Percentiles rank a stretch among this genome's conserved stretches.
phyloP scores from a whole-genome alignment of 2,797 vertebrate genomes.

The Adrianichthys oophorus region DNA sequence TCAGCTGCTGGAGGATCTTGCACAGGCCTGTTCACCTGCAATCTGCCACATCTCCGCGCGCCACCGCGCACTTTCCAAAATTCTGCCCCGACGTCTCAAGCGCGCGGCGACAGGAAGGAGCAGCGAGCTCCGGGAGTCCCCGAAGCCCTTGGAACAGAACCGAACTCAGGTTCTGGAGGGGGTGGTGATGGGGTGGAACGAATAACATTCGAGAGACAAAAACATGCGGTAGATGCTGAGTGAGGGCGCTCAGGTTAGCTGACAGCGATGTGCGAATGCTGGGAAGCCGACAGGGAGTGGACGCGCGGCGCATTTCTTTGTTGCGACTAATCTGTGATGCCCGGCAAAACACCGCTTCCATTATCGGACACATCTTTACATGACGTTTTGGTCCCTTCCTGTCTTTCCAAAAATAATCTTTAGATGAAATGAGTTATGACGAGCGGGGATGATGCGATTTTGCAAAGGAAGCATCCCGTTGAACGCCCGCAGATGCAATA shows the following conservation, averaged over 20 bases:
- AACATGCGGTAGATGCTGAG: too few relatives aligned
- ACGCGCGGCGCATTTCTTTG: constrained; percentile 71
- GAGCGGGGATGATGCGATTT: too few relatives aligned
- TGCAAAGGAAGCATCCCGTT: too few relatives aligned
- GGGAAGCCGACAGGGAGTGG: constrained; percentile 47
- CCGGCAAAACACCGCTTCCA: constrained; percentile 14
- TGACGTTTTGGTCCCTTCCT: neutral
- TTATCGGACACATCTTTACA: constrained; percentile 51
- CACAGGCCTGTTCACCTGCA: constrained; percentile 45
- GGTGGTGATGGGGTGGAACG: too few relatives aligned
- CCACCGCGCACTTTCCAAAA: too few relatives aligned
- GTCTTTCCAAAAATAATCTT: neutral
- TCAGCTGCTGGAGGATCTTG: constrained; percentile 16
- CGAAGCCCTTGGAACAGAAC: constrained; percentile 14
- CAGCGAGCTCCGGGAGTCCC: neutral
- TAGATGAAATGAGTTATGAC: too few relatives aligned
- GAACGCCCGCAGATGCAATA: too few relatives aligned
- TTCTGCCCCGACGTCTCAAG: too few relatives aligned
- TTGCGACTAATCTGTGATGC: constrained; percentile 65
- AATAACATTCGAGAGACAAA: too few relatives aligned
- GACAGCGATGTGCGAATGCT: neutral
- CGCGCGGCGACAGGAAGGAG: too few relatives aligned
- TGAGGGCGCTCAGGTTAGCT: too few relatives aligned
- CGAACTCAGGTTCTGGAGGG: too few relatives aligned
- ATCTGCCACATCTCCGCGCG: neutral